Percentiles rank a stretch among this genome's conserved stretches.
These are phyloP conservation scores for Dioctria linearis DNA, from an alignment of 2,888 invertebrate genomes.

Conservation along the genomic window DNA sequence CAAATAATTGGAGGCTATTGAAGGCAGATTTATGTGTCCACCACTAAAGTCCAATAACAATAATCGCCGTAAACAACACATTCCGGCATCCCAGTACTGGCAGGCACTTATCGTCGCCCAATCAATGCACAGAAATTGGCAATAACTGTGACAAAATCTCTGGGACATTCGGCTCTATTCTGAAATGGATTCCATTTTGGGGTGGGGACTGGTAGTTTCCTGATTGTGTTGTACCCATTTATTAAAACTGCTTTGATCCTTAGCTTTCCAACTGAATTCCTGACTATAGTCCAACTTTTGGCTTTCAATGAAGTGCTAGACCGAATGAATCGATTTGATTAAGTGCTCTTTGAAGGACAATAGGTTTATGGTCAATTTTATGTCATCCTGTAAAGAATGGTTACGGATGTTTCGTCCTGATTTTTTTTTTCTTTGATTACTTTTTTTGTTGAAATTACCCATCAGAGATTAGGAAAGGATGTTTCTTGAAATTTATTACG, in stretches of 20 bases:
- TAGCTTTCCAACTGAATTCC: not conserved
- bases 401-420: not conserved
- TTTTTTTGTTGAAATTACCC: too few species aligned
- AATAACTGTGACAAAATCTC: conserved; percentile 50
- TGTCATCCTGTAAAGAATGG: conserved; percentile 36
- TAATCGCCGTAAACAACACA: conserved; percentile 42
- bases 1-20: conserved; percentile 65
- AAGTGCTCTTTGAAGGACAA: conserved; percentile 50
- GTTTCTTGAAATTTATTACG: too few species aligned
- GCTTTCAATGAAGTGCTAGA: conserved; percentile 46
- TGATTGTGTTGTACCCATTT: conserved; percentile 45
- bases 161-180: conserved; percentile 8
- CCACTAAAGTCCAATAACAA: conserved; percentile 50
- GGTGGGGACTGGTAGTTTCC: conserved; percentile 9
- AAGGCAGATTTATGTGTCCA: conserved; percentile 51
- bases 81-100: conserved; percentile 14
- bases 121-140: conserved; percentile 49
- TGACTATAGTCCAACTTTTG: conserved; percentile 38
- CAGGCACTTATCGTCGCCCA: conserved; percentile 49
- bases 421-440: not conserved
- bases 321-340: conserved; percentile 49
- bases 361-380: conserved; percentile 49
- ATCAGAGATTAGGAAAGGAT: too few species aligned
- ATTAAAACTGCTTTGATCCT: conserved; percentile 46
- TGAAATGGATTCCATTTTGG: conserved; percentile 24